Percentiles rank a stretch among this genome's conserved stretches.
Conservation (phyloP, 1,140 invertebrate genomes). For the Drosophila setifemur region DNA sequence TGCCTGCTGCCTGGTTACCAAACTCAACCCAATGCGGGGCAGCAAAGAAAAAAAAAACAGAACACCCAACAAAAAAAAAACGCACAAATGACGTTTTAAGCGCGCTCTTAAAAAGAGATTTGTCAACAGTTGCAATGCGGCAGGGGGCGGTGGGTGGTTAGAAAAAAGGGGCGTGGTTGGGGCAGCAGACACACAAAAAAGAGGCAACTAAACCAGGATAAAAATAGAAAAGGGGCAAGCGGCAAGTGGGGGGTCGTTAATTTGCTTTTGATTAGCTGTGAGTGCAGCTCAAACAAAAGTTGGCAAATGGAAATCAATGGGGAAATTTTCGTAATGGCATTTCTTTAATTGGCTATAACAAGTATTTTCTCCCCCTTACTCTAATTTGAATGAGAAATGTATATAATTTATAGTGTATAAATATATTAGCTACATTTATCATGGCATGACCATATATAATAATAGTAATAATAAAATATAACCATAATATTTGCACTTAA, state of each 20-base stretch:
- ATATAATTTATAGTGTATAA: too few species aligned
- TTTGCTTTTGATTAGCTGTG: constrained; percentile 75
- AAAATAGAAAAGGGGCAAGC: not conserved
- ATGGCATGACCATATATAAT: too few species aligned
- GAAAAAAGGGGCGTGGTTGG: constrained; percentile 1
- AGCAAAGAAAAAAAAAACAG: constrained; percentile 17
- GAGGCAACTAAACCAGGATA: constrained; percentile 18
- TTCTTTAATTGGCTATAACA: not conserved
- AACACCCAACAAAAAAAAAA: not conserved
- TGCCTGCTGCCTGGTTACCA: not conserved
- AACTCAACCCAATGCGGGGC: not conserved
- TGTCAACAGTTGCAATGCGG: constrained; percentile 78
- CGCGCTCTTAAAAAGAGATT: constrained; percentile 80
- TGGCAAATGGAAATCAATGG: constrained; percentile 19
- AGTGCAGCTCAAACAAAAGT: constrained; percentile 37
- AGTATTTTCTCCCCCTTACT: too few species aligned
- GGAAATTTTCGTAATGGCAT: not conserved
- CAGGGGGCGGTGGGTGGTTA: constrained; percentile 10
- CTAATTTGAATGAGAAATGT: too few species aligned
- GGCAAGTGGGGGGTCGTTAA: constrained; percentile 57
- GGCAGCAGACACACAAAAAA: constrained; percentile 16
- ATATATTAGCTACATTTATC: too few species aligned
- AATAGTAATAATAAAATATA: too few species aligned
- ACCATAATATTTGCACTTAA: too few species aligned
- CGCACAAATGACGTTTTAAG: constrained; percentile 76